Evolutionary conservation across 2,888 invertebrate genomes (phyloP).

Genomic region (Acheta domesticus): DNA sequence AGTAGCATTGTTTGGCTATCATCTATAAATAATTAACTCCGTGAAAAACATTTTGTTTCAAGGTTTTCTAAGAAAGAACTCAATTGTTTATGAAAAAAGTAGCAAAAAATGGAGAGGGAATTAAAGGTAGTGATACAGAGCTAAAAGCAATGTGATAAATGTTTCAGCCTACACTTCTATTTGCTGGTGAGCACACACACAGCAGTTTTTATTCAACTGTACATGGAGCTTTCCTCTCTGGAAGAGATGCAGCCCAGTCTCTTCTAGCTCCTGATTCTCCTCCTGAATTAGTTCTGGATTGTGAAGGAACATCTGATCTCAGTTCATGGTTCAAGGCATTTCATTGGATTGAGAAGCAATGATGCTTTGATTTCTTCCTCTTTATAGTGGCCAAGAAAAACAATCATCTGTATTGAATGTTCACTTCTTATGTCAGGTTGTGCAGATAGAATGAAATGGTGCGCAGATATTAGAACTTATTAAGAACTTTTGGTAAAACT

Average conservation of each 20-base stretch:
- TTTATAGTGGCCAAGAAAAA: not conserved
- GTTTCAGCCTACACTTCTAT: conserved; percentile 72
- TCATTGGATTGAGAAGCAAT: conserved; percentile 50
- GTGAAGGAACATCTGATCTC: conserved; percentile 73
- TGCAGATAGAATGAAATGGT: too few relatives aligned
- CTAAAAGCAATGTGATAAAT: not conserved
- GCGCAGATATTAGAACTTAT: too few relatives aligned
- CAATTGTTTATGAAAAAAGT: not conserved
- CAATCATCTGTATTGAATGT: not conserved
- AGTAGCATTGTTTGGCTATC: too few relatives aligned
- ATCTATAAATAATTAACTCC: too few relatives aligned
- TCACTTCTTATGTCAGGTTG: too few relatives aligned
- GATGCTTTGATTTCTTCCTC: not conserved
- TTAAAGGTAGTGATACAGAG: not conserved
- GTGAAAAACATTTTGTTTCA: too few relatives aligned
- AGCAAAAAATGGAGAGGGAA: not conserved
- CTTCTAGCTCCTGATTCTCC: conserved; percentile 61
- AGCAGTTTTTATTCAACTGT: conserved; percentile 92
- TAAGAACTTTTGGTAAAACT: too few relatives aligned
- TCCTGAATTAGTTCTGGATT: conserved; percentile 63
- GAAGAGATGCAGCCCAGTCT: conserved; percentile 74
- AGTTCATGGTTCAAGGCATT: conserved; percentile 85
- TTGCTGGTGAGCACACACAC: conserved; percentile 95
- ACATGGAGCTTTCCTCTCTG: conserved; percentile 89
- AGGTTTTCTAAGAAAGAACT: too few relatives aligned